Conservation (phyloP, 2,113 vertebrate genomes). For the Pteronura brasiliensis region DNA sequence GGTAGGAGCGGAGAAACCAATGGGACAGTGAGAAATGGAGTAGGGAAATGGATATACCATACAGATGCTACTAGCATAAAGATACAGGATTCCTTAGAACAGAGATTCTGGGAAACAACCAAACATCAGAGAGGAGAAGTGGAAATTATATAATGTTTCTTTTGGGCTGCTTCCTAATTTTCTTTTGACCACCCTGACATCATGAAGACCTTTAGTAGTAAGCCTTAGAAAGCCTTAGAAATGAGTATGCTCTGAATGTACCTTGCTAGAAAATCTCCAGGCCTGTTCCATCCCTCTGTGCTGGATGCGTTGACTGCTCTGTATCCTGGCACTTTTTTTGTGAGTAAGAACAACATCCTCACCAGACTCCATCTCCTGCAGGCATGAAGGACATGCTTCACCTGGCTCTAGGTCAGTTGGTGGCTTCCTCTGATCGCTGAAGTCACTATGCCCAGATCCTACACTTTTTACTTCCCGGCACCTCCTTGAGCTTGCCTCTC, state of each 20-base stretch:
- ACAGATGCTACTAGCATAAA: not conserved
- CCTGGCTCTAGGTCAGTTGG: too few species aligned
- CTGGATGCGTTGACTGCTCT: not conserved
- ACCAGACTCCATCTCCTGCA: not conserved
- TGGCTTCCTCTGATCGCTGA: not conserved
- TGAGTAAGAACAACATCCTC: not conserved
- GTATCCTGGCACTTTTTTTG: not conserved
- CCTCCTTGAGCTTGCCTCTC: not conserved
- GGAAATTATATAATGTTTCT: not conserved
- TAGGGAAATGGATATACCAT: not conserved
- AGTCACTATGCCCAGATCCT: not conserved
- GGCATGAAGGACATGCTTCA: fast-evolving
- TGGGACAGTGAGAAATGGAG: not conserved
- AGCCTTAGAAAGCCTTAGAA: not conserved
- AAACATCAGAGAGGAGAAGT: not conserved
- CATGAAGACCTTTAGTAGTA: not conserved
- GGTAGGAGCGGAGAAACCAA: not conserved
- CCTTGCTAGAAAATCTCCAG: not conserved
- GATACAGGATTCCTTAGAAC: not conserved
- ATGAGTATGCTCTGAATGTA: not conserved
- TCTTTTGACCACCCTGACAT: not conserved
- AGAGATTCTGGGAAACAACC: not conserved
- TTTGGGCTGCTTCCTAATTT: not conserved
- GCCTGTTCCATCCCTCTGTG: not conserved
- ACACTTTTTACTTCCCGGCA: too few species aligned